Evolutionary conservation across 2,113 vertebrate species (phyloP).

Genomic region (Burhinus oedicnemus): DNA sequence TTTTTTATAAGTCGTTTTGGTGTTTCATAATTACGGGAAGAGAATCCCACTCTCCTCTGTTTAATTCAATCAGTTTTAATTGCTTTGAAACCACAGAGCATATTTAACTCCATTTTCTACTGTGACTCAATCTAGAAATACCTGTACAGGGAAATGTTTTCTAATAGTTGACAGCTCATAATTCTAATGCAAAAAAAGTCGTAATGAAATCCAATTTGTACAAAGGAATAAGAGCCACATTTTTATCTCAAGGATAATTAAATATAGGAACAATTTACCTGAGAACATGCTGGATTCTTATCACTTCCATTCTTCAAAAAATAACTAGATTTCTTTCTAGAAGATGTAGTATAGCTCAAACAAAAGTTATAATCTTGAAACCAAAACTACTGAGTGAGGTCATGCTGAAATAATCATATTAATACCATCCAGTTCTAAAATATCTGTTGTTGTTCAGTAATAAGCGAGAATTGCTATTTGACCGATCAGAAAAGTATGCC

Average conservation of each 20-base stretch:
- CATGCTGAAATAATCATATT: neutral
- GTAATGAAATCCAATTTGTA: neutral
- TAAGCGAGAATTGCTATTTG: neutral
- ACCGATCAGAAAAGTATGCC: neutral
- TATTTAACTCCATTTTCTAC: conserved; percentile 3
- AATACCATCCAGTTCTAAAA: neutral
- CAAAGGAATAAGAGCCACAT: neutral
- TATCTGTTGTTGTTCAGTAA: neutral
- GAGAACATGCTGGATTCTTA: neutral
- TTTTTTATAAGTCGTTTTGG: neutral
- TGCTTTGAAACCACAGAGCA: neutral
- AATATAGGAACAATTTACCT: neutral
- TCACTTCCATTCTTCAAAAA: neutral
- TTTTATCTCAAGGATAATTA: neutral
- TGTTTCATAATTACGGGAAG: neutral
- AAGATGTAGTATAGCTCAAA: neutral
- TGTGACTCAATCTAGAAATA: neutral
- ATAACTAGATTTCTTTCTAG: neutral
- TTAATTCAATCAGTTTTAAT: conserved; percentile 29
- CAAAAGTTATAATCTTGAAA: neutral
- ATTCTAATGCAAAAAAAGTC: neutral
- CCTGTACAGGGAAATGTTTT: neutral
- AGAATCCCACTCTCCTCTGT: neutral
- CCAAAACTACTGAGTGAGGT: neutral
- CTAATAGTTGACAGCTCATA: neutral